A percentile compares a stretch with the other conserved stretches of the same genome.
Evolutionary conservation across 92 coral and sea anemone species (phyloP).

Genomic region (Diadumene lineata): DNA sequence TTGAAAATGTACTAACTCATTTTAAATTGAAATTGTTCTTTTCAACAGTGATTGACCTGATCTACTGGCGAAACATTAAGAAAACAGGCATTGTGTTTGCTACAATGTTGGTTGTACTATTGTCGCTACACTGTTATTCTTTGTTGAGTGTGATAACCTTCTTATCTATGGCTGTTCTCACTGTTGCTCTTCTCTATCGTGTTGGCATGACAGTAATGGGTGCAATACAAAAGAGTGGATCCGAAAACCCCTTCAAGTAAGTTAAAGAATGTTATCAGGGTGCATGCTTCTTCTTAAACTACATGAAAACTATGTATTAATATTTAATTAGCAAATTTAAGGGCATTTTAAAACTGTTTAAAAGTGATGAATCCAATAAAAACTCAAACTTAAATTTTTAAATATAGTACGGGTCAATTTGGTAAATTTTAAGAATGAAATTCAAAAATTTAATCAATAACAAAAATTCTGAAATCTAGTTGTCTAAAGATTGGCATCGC

Average conservation of each 20-base stretch:
- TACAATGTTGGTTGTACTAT: constrained; percentile 62
- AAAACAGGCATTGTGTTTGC: constrained; percentile 86
- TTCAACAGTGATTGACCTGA: constrained; percentile 83
- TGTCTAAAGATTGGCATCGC: too few relatives aligned
- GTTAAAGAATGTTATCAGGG: constrained; percentile 9
- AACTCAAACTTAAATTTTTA: too few relatives aligned
- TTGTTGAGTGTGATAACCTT: constrained; percentile 85
- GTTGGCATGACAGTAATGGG: constrained; percentile 99
- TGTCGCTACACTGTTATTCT: constrained; percentile 72
- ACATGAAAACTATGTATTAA: background rate
- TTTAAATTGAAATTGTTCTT: background rate
- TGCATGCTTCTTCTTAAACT: background rate
- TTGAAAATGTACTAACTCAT: background rate
- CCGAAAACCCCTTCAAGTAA: constrained; percentile 92
- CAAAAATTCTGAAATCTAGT: too few relatives aligned
- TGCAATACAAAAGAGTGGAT: constrained; percentile 94
- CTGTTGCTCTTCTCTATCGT: constrained; percentile 89
- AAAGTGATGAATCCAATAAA: too few relatives aligned
- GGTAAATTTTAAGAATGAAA: too few relatives aligned
- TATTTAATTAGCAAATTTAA: too few relatives aligned
- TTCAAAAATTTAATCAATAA: too few relatives aligned
- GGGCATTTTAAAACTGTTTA: too few relatives aligned
- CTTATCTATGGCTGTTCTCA: constrained; percentile 95
- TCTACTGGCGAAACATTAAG: constrained; percentile 90
- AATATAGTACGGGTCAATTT: too few relatives aligned